A percentile compares a stretch with the other conserved stretches of the same genome.
Evolutionary conservation across 2,797 vertebrate genomes (phyloP).

Genomic region (Amniataba percoides): DNA sequence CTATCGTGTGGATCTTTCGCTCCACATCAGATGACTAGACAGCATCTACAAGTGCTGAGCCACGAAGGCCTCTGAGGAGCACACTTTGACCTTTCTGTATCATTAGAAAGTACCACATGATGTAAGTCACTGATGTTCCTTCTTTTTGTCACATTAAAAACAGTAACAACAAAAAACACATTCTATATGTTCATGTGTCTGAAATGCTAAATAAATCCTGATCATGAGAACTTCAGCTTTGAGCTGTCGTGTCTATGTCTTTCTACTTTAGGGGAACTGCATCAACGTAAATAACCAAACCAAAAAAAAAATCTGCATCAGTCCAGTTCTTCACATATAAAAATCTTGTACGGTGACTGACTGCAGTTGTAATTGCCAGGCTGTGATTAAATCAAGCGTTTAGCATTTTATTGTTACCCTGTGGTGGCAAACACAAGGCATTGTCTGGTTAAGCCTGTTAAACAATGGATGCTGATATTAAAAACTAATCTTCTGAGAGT

Average conservation of each 20-base stretch:
- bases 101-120: not conserved
- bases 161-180: not conserved
- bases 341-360: not conserved
- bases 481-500: not conserved
- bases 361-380: not conserved
- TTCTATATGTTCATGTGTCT: not conserved
- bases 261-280: not conserved
- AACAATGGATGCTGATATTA: not conserved
- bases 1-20: not conserved
- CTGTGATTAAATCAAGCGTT: conserved; percentile 15
- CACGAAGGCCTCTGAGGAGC: not conserved
- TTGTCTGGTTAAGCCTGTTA: not conserved
- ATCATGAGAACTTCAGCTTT: conserved; percentile 5
- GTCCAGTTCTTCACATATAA: not conserved
- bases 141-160: not conserved
- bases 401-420: not conserved
- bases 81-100: conserved; percentile 14
- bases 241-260: conserved; percentile 13
- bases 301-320: not conserved
- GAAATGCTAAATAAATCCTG: conserved; percentile 49
- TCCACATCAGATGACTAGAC: not conserved
- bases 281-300: not conserved
- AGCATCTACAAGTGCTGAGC: no score
- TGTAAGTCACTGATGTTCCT: not conserved
- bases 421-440: not conserved